Base-by-base conservation (phyloP, 2,113 vertebrate species). In the Nycticebus coucang region DNA sequence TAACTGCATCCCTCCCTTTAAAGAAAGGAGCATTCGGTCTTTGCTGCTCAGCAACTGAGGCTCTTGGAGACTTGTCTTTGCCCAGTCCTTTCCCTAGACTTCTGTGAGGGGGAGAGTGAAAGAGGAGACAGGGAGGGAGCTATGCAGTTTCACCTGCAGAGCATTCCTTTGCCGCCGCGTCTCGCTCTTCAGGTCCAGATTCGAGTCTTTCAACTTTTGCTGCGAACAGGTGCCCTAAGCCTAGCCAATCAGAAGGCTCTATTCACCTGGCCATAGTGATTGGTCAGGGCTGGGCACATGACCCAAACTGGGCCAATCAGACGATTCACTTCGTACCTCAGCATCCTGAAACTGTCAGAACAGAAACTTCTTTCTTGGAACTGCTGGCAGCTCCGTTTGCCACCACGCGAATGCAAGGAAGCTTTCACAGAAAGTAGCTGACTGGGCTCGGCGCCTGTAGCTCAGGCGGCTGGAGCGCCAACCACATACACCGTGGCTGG, bases 321-420 rank as follows among this genome's bases (percentile, higher is more conserved):
- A 57, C 24, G 26, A 83, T 74, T 85, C 4, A 10, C 7, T 71
- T 64, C 12, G 35, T 50, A 4, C 60, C 21, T 18, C 7, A 0
- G 1, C 1, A 8, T 7, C 18, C 30, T 28, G 77, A 57, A 45
- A 37, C 41, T 45, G 60, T 55, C 87, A 28, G 45, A 7, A 50
- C 45, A 50, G 15, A 30, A 13, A 0, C 3, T 19, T 1, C 4
- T n/a, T 4, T 28, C 12, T 35, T 2, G 26, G 22, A 3, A 21
- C 9, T 11, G 26, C 11, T 19, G 9, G 53, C 33, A 0, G 5
- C 7, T 28, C 14, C 41, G 9, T 37, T 41, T 7, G 26, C 66
- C 0, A 0, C 0, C 57, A 9, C 21, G 0, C 5, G 1, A 87
- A 68, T 60, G 10, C 7, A 17, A 12, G 15, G 35, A 68, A 50